Evolutionary conservation across 1,140 invertebrate species (phyloP), one percentile per base, ranked within the genome.

Genomic region (Phthorimaea operculella): DNA sequence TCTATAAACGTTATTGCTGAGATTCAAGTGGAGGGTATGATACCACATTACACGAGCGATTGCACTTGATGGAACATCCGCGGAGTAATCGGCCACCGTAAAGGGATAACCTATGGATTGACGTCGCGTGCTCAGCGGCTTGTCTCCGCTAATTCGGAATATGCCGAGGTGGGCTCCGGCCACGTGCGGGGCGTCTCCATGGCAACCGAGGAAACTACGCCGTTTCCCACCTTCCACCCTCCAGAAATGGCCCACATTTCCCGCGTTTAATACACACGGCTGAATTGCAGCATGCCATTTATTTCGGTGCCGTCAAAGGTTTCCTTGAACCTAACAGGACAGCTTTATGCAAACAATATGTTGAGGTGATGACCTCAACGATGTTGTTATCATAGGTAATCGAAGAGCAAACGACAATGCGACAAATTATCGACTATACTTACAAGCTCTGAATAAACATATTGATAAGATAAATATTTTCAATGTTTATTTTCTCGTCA

Each of bases 201-300:
- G 66, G 73, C 67, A 79, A 84, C 79, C 47, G 63, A 75, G 78
- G 72, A 84, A 83, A 80, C 75, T 84, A 76, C 79, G 76, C 68
- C 74, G 67, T 81, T 79, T 74, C 64, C 64, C 61, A 58, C 66
- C 66, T 70, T 52, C 64, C 57, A 64, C 62, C 54, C 59, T 16
- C 36, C 16, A 54, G 54, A 44, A 57, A 62, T 48, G 53, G 55
- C 48, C 62, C 51, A 58, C 53, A 61, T 49, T 57, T 58, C 52
- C 56, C 58, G 36, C 58, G 60, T 62, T 58, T 63, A 60, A 57
- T 54, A 58, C 49, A 39, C 28, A 48, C 16, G 15, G 15, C 11
- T 16, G 44, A 47, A 47, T 15, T 47, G n/a, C 2, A 47, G 44
- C 8, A 9, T 9, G 44, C 16, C 9, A 47, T 17, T 47, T 47